These are phyloP conservation scores for Hypercompe scribonia DNA, from an alignment of 2,888 invertebrate genomes.

Conservation along the genomic window DNA sequence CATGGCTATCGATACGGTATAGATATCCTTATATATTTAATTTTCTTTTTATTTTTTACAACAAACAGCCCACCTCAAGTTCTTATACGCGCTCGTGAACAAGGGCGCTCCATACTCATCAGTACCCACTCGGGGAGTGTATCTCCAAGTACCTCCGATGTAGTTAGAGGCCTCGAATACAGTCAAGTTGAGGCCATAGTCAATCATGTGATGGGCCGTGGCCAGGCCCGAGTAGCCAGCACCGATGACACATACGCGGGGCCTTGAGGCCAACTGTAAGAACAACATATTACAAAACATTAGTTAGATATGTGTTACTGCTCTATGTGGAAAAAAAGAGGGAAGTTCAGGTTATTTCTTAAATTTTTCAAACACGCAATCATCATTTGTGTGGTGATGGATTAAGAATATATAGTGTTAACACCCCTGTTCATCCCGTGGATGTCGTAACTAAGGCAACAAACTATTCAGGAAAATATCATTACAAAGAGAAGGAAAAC, in stretches of 20 bases:
- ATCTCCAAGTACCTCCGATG: slow-evolving; percentile 94
- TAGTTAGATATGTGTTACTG: too few species aligned
- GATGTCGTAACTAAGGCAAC: too few species aligned
- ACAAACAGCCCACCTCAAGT: slow-evolving; percentile 80
- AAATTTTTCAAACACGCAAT: too few species aligned
- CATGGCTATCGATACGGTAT: too few species aligned
- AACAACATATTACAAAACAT: background rate
- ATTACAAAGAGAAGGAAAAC: too few species aligned
- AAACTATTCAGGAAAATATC: too few species aligned
- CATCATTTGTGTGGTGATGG: too few species aligned
- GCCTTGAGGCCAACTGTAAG: slow-evolving; percentile 56
- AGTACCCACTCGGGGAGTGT: slow-evolving; percentile 87
- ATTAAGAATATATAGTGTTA: too few species aligned
- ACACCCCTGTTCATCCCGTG: too few species aligned
- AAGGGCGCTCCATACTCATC: slow-evolving; percentile 90
- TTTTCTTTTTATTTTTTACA: background rate
- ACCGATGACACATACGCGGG: slow-evolving; percentile 88
- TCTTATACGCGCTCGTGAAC: slow-evolving; percentile 93
- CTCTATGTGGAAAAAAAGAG: too few species aligned
- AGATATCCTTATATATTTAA: too few species aligned
- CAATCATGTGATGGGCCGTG: slow-evolving; percentile 87
- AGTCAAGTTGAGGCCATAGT: slow-evolving; percentile 81
- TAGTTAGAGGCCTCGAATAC: slow-evolving; percentile 90
- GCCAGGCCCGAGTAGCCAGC: slow-evolving; percentile 92
- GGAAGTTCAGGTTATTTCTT: background rate